These are phyloP conservation scores for Clarias laeviceps DNA, from an alignment of 2,797 vertebrate genomes.

Conservation along the genomic window DNA sequence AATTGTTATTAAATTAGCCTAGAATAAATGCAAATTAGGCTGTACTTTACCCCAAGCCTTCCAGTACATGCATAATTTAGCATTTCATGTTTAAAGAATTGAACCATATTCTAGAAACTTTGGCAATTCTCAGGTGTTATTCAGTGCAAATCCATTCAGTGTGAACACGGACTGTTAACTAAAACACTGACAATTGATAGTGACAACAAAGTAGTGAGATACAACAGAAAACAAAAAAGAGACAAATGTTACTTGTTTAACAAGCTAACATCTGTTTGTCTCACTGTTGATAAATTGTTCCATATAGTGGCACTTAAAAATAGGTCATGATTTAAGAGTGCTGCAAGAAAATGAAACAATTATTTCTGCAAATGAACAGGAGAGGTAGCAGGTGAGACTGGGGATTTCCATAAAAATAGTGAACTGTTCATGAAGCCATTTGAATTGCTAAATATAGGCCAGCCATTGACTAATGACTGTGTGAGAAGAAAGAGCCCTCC, in stretches of 20 bases:
- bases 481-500: slow-evolving; percentile 3
- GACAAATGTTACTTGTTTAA: not conserved
- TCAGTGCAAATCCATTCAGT: slow-evolving; percentile 2
- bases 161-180: slow-evolving; percentile 15
- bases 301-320: slow-evolving; percentile 7
- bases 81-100: slow-evolving; percentile 34
- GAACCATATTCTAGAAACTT: slow-evolving; percentile 5
- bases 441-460: slow-evolving; percentile 6
- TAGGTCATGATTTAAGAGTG: not conserved
- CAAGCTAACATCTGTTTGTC: not conserved
- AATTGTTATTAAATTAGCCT: slow-evolving; percentile 28
- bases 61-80: slow-evolving; percentile 26
- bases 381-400: slow-evolving; percentile 14
- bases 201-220: not conserved
- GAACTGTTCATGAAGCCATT: not conserved
- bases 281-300: not conserved
- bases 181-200: slow-evolving; percentile 14
- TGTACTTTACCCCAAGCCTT: slow-evolving; percentile 6
- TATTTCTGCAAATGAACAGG: not conserved
- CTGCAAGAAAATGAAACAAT: slow-evolving; percentile 14
- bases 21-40: slow-evolving; percentile 32
- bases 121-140: slow-evolving; percentile 20
- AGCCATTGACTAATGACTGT: not conserved
- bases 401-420: slow-evolving; percentile 8
- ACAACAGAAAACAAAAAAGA: not conserved